These are phyloP conservation scores for Frankliniella intonsa DNA, from an alignment of 2,888 invertebrate species.

Conservation along the genomic window DNA sequence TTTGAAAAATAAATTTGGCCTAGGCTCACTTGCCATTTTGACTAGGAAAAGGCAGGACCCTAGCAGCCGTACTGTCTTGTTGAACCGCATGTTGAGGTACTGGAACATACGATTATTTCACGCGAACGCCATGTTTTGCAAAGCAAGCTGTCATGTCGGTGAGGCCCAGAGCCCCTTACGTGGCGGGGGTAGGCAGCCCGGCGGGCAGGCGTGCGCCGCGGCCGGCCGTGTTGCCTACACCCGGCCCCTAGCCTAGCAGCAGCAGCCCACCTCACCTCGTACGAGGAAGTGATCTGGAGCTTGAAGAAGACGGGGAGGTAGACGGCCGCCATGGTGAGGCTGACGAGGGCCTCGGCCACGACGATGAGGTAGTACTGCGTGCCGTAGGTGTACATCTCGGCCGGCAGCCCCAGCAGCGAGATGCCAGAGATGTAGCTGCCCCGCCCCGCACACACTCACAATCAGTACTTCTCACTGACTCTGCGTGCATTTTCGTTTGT, in stretches of 20 bases:
- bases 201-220: neutral
- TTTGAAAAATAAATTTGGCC: too few relatives aligned
- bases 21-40: slow-evolving; percentile 55
- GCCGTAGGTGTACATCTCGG: slow-evolving; percentile 72
- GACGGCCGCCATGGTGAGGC: slow-evolving; percentile 59
- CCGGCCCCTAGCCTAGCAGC: neutral
- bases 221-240: neutral
- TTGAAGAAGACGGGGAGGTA: slow-evolving; percentile 71
- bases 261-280: slow-evolving; percentile 55
- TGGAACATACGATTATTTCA: slow-evolving; percentile 46
- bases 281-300: slow-evolving; percentile 67
- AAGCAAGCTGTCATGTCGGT: neutral
- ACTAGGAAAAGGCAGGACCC: slow-evolving; percentile 65
- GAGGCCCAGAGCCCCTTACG: neutral
- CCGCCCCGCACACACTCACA: neutral
- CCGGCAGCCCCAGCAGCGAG: slow-evolving; percentile 65
- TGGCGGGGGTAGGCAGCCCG: neutral
- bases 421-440: slow-evolving; percentile 70
- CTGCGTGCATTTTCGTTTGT: neutral
- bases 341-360: slow-evolving; percentile 60
- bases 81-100: slow-evolving; percentile 66
- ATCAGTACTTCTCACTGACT: neutral
- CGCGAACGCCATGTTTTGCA: neutral
- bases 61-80: slow-evolving; percentile 60
- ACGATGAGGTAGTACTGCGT: slow-evolving; percentile 66